Percentiles rank a stretch among this genome's conserved stretches.
These are phyloP conservation scores for Junonia oenone DNA, from an alignment of 2,888 invertebrate species.

Conservation along the genomic window DNA sequence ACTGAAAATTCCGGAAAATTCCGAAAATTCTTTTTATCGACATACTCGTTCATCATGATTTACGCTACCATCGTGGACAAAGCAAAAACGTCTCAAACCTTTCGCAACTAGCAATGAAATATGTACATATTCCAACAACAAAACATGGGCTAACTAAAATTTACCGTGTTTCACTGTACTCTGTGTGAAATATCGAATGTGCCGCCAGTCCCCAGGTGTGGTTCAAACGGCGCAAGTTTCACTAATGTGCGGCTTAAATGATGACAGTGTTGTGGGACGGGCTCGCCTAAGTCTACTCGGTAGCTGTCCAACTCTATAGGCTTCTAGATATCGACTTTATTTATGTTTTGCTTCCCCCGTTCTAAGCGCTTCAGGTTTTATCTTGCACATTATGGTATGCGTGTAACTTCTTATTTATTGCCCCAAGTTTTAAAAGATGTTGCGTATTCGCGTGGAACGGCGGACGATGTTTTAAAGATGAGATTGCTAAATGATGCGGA, in stretches of 20 bases:
- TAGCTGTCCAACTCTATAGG: constrained; percentile 29
- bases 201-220: constrained; percentile 60
- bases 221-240: constrained; percentile 70
- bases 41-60: constrained; percentile 25
- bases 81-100: constrained; percentile 26
- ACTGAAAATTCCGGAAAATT: constrained; percentile 6
- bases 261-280: constrained; percentile 63
- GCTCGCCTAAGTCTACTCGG: constrained; percentile 41
- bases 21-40: constrained; percentile 27
- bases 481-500: constrained; percentile 26
- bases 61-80: constrained; percentile 17
- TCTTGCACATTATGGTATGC: constrained; percentile 25
- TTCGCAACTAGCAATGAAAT: constrained; percentile 25
- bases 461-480: constrained; percentile 28
- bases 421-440: constrained; percentile 25
- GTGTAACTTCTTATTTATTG: constrained; percentile 28
- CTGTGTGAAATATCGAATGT: constrained; percentile 65
- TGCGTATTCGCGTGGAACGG: constrained; percentile 24
- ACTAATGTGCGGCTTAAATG: constrained; percentile 76
- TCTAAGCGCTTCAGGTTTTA: constrained; percentile 24
- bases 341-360: constrained; percentile 25
- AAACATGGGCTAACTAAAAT: constrained; percentile 42
- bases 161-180: constrained; percentile 56
- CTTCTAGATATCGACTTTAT: constrained; percentile 32
- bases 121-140: constrained; percentile 24